Evolutionary conservation across 1,140 invertebrate genomes (phyloP).

Genomic region (Oedothorax gibbosus): DNA sequence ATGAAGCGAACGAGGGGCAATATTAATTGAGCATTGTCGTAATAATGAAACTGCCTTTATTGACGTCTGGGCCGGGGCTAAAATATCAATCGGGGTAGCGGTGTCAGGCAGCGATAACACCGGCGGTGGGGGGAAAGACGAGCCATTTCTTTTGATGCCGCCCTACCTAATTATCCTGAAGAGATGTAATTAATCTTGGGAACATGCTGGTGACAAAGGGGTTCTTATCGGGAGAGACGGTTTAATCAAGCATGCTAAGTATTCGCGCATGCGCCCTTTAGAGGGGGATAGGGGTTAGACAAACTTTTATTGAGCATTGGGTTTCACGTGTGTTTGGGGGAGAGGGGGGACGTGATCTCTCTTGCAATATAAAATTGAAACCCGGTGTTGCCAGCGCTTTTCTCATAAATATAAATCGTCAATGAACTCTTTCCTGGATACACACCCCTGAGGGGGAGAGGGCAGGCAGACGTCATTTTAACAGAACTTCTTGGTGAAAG

Average conservation of each 20-base stretch:
- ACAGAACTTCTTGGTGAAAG: slow-evolving; percentile 21
- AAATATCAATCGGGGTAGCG: slow-evolving; percentile 60
- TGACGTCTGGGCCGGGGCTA: slow-evolving; percentile 57
- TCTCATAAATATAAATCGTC: slow-evolving; percentile 58
- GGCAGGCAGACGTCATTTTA: not conserved
- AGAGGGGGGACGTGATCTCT: slow-evolving; percentile 14
- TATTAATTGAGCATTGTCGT: slow-evolving; percentile 61
- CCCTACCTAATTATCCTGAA: slow-evolving; percentile 61
- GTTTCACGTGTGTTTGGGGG: slow-evolving; percentile 4
- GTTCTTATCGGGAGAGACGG: slow-evolving; percentile 59
- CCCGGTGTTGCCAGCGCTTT: slow-evolving; percentile 12
- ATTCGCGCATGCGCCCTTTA: slow-evolving; percentile 49
- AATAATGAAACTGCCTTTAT: slow-evolving; percentile 61
- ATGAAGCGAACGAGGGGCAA: slow-evolving; percentile 56
- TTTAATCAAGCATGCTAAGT: slow-evolving; percentile 62
- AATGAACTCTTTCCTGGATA: slow-evolving; percentile 34
- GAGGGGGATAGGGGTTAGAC: not conserved
- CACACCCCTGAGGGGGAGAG: slow-evolving; percentile 39
- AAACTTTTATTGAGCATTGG: slow-evolving; percentile 57
- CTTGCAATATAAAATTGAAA: slow-evolving; percentile 56
- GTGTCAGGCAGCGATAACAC: slow-evolving; percentile 60
- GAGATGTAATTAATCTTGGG: slow-evolving; percentile 62
- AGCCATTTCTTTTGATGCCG: slow-evolving; percentile 58
- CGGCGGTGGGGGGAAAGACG: slow-evolving; percentile 25
- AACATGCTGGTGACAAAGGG: slow-evolving; percentile 61